Evolutionary conservation across 2,888 invertebrate genomes (phyloP), one percentile per base, ranked within the genome.

Genomic region (Zhuqinia jingwanae): DNA sequence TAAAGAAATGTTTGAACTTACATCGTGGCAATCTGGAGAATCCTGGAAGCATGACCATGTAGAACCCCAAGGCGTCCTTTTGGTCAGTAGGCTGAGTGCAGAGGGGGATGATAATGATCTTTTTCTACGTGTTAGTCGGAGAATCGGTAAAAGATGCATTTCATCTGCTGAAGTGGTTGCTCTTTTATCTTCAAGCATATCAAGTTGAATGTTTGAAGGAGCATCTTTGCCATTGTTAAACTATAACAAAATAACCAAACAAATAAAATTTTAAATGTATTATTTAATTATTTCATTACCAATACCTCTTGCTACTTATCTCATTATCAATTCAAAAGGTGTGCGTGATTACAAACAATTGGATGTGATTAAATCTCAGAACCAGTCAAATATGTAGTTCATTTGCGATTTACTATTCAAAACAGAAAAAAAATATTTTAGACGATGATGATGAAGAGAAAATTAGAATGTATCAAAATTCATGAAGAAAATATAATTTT

Each of bases 121-220:
- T 30, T 30, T 50, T 50, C 50, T 50, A 36, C 79, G 58, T 68
- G 42, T 53, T 22, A 56, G 42, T 6, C 80, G 53, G 56, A 80
- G 68, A 42, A 80, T 68, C 42, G 80, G 80, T n/a, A 80, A 22
- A 22, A 80, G 80, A 70, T 70, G 79, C 25, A 79, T 50, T 30
- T 79, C 65, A 45, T 78, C 63, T 0, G 30, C 63, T 10, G 63
- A 25, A n/a, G 78, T 60, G 8, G 25, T 60, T 22, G 60, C n/a
- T n/a, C n/a, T 60, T 60, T 60, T 25, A 27, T 60, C 15, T 27
- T 60, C 60, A n/a, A n/a, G n/a, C n/a, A n/a, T n/a, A 60, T 60
- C 30, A 15, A 27, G 6, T 50, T 13, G 27, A 20, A 1, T 25
- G 58, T 25, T 58, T 60, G 5, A 15, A 2, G 13, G 22, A 60